Conservation (phyloP, 1,140 invertebrate genomes). For the Drosophila rhopaloa region DNA sequence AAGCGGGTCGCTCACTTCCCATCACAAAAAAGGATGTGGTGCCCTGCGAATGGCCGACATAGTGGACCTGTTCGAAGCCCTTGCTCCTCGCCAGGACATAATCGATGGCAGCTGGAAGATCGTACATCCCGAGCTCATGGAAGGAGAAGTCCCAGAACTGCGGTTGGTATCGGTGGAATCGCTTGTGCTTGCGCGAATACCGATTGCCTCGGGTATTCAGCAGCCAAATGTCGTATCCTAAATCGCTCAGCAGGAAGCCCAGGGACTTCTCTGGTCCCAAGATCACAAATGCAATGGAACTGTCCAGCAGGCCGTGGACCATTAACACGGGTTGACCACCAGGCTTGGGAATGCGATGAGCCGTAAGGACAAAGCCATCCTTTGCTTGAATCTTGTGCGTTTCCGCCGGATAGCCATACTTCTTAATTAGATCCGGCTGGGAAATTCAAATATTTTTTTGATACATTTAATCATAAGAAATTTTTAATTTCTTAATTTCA, state of each 20-base stretch:
- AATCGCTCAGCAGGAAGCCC: slow-evolving; percentile 88
- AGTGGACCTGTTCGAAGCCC: slow-evolving; percentile 78
- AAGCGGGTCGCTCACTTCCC: slow-evolving; percentile 88
- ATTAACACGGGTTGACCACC: slow-evolving; percentile 86
- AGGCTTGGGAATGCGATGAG: slow-evolving; percentile 82
- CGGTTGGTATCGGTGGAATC: slow-evolving; percentile 79
- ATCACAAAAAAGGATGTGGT: slow-evolving; percentile 87
- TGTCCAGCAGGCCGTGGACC: slow-evolving; percentile 88
- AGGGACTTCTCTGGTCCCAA: slow-evolving; percentile 85
- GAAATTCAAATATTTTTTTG: too few species aligned
- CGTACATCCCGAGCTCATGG: slow-evolving; percentile 89
- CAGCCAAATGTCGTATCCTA: slow-evolving; percentile 90
- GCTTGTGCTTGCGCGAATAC: slow-evolving; percentile 87
- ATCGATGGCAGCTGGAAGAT: slow-evolving; percentile 89
- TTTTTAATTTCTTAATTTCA: too few species aligned
- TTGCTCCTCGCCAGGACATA: slow-evolving; percentile 86
- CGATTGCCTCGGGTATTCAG: slow-evolving; percentile 89
- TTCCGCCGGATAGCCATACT: slow-evolving; percentile 87
- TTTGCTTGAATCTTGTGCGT: slow-evolving; percentile 85
- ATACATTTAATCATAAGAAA: neutral
- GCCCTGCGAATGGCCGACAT: slow-evolving; percentile 86
- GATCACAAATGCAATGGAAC: slow-evolving; percentile 86
- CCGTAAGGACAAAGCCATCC: slow-evolving; percentile 86
- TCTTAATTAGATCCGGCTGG: slow-evolving; percentile 81
- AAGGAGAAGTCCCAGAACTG: slow-evolving; percentile 86